phyloP scores from a whole-genome alignment of 1,140 invertebrate species.

The Heliconius eleuchia region DNA sequence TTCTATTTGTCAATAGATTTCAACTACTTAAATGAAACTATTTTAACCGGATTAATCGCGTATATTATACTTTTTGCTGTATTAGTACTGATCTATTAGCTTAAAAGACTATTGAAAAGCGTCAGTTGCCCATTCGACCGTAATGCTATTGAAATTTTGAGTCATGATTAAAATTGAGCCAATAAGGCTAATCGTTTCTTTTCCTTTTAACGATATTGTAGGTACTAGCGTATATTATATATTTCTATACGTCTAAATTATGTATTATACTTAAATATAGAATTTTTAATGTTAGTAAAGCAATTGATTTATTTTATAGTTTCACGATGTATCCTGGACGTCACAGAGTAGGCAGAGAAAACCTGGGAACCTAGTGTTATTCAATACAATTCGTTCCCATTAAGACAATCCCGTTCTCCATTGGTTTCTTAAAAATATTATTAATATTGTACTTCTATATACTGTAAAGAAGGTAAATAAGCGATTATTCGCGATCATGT shows the following conservation, averaged over 20 bases:
- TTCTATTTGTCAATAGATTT: no score
- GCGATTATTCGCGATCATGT: no score
- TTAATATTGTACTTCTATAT: no score
- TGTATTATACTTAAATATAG: no score
- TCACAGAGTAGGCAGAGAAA: neutral
- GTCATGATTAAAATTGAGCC: slow-evolving; percentile 1
- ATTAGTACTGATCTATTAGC: neutral
- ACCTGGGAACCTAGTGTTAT: neutral
- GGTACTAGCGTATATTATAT: neutral
- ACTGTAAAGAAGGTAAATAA: no score
- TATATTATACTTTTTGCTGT: neutral
- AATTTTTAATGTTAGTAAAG: no score
- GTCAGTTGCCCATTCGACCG: neutral
- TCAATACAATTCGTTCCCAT: no score
- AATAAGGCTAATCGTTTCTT: slow-evolving; percentile 12
- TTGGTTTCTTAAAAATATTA: no score
- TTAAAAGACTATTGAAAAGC: neutral
- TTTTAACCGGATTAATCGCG: no score
- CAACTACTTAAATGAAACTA: no score
- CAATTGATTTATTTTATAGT: neutral
- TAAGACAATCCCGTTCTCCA: no score
- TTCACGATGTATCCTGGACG: neutral
- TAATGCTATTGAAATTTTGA: neutral
- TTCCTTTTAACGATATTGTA: neutral
- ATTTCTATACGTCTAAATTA: no score